Evolutionary conservation across 1,140 invertebrate species (phyloP), one percentile per base, ranked within the genome.

Genomic region (Aphis craccivora): DNA sequence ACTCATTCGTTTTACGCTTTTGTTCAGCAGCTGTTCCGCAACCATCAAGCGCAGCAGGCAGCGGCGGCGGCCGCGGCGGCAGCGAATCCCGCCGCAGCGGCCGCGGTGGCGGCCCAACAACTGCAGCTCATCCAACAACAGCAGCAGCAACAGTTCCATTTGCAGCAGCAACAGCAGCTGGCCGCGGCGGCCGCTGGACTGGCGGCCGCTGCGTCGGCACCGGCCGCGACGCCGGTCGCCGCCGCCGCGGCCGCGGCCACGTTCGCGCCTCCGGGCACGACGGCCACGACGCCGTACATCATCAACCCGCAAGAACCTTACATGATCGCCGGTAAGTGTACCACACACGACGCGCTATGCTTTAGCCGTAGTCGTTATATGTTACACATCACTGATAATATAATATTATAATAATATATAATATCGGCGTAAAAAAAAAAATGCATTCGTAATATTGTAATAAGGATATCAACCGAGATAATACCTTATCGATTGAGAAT

Each of bases 1-100:
- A 43, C 90, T 90, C 37, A 67, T 90, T 60, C 89, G 37, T 67
- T 67, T 60, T 40, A 93, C 94, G 94, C 94, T 94, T 95, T 95
- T 94, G 97, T 97, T 7, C 96, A 98, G 97, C 97, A 98, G 97
- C 95, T 98, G 94, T 98, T 98, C 95, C 97, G 97, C 94, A 98
- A 97, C 95, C 97, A 98, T 95, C 93, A 94, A 89, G 90, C 90
- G 3, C 93, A 94, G 81, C 93, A 93, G 8, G 93, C 90, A 20
- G 93, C 93, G 14, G 93, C 93, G 18, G 93, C 90, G 0, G 93
- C 93, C 11, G 93, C 91, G 0, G 93, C 93, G 67, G 90, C 94
- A 9, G 94, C 94, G 40, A 90, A 89, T 94, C 95, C 95, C 5
- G 95, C 95, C 11, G 95, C 95, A 95, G 96, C 94, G 18, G 94